Percentiles rank a stretch among this genome's conserved stretches.
Conservation (phyloP, 1,140 invertebrate genomes). For the Heliconius himera region DNA sequence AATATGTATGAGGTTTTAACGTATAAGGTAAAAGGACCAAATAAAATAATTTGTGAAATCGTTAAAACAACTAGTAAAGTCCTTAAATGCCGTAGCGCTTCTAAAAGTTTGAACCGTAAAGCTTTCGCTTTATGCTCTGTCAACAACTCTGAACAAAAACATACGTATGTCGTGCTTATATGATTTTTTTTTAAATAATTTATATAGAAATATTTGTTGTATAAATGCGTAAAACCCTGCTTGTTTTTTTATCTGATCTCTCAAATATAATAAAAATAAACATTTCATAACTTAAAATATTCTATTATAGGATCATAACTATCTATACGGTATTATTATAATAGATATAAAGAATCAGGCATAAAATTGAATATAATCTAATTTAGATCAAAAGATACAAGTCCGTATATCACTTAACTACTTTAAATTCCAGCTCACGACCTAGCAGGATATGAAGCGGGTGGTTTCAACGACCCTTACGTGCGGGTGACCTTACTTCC, state of each 20-base stretch:
- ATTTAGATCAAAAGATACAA: not conserved
- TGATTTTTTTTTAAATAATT: no score
- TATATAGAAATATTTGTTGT: no score
- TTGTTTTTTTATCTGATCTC: no score
- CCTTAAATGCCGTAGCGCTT: not conserved
- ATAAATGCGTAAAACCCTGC: no score
- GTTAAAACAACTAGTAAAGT: not conserved
- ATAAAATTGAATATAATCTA: not conserved
- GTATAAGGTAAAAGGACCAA: not conserved
- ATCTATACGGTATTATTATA: no score
- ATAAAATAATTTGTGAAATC: not conserved
- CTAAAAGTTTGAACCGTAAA: not conserved
- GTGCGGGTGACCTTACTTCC: slow-evolving; percentile 89
- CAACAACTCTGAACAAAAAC: slow-evolving; percentile 1
- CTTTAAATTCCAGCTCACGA: slow-evolving; percentile 86
- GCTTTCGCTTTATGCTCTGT: not conserved
- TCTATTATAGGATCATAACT: no score
- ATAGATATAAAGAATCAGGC: no score
- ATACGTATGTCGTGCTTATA: not conserved
- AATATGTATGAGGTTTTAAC: not conserved
- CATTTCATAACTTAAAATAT: no score
- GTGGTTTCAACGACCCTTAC: slow-evolving; percentile 94
- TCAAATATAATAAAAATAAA: no score
- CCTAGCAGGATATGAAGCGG: slow-evolving; percentile 89
- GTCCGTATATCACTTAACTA: not conserved